Conservation (phyloP, 2,797 vertebrate genomes). For the Leptodactylus fallax region DNA sequence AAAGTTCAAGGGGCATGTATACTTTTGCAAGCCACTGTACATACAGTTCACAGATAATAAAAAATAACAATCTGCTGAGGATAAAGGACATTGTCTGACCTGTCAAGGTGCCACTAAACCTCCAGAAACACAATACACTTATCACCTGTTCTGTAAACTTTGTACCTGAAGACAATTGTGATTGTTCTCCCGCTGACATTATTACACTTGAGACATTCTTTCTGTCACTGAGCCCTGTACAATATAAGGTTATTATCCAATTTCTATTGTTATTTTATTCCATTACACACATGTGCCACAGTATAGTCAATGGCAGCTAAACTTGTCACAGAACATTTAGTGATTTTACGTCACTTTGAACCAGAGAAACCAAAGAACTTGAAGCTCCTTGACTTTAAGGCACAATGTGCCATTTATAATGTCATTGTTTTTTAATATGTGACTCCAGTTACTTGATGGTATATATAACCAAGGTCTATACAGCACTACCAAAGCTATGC, state of each 20-base stretch:
- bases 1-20: too few species aligned
- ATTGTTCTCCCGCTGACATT: background rate
- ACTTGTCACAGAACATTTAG: background rate
- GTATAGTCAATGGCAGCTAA: background rate
- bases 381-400: too few species aligned
- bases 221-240: background rate
- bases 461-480: too few species aligned
- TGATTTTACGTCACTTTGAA: too few species aligned
- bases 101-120: slow-evolving; percentile 44
- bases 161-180: background rate
- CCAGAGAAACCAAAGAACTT: too few species aligned
- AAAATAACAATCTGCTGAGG: background rate
- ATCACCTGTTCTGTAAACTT: background rate
- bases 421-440: too few species aligned
- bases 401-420: too few species aligned
- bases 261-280: background rate
- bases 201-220: background rate
- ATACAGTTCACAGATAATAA: background rate
- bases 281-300: background rate
- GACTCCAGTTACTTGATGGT: too few species aligned
- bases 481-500: too few species aligned
- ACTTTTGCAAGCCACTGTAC: too few species aligned
- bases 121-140: slow-evolving; percentile 43
- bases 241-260: background rate
- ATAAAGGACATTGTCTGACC: slow-evolving; percentile 29